Base-by-base conservation (phyloP, 2,888 invertebrate genomes). In the Archips xylosteana region DNA sequence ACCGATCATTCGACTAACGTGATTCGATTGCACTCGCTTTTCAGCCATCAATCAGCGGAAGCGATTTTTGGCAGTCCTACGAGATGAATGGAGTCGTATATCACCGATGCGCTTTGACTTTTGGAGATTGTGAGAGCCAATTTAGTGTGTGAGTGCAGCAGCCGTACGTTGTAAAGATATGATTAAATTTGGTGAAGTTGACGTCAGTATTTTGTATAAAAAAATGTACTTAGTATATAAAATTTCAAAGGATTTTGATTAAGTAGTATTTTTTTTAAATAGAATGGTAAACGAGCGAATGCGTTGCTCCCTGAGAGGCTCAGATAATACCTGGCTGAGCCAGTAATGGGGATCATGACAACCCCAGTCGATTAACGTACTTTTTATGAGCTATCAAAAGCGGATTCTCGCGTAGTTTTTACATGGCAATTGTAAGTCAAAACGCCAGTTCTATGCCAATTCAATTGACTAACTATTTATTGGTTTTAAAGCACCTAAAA, bases 1-100 rank as follows among this genome's bases (percentile, higher is more conserved):
- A 76, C 72, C 75, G 75, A 77, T 74, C 75, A 75, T 75, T 76
- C 67, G 86, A 88, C 84, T 90, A 89, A 92, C 89, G 83, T 88
- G 87, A 90, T 83, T 87, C 87, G 92, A 92, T 90, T 83, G 85
- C 84, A 83, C 77, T 73, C 78, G 70, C 76, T 74, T 74, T 74
- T 70, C 74, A 51, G 69, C 59, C 32, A 74, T 74, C 77, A 79
- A 81, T 82, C 80, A 82, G 82, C 81, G 82, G 82, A 82, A 81
- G 81, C 80, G 76, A 76, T 79, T 79, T 85, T 87, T 83, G 76
- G 81, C 87, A 85, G 73, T 74, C 74, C 60, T 12, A 23, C 23
- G 34, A 23, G 65, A 65, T 74, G 64, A 61, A 49, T 65, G n/a
- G 23, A 60, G 63, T 70, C 69, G 60, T 74, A 65, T 70, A 71